These are phyloP conservation scores for Lithophane socia DNA, from an alignment of 2,888 invertebrate species.

Conservation along the genomic window DNA sequence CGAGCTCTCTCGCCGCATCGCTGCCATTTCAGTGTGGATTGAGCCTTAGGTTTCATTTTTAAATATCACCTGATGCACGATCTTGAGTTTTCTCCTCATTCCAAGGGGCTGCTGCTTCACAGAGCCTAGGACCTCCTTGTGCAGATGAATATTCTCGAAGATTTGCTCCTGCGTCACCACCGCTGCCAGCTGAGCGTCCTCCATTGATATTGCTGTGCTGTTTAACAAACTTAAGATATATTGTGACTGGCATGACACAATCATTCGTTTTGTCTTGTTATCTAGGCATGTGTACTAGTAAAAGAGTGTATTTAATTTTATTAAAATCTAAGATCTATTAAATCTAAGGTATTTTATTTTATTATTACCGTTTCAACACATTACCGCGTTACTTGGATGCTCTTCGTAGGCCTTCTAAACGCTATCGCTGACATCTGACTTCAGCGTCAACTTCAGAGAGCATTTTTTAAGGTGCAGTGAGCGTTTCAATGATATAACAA, in stretches of 20 bases:
- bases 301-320: too few species aligned
- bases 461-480: background rate
- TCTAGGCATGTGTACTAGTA: too few species aligned
- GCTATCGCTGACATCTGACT: too few species aligned
- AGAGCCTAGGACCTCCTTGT: conserved; percentile 97
- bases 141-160: conserved; percentile 96
- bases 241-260: background rate
- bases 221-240: conserved; percentile 13
- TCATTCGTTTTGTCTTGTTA: background rate
- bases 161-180: conserved; percentile 96
- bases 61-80: conserved; percentile 92
- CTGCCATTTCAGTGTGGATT: too few species aligned
- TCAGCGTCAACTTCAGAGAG: background rate
- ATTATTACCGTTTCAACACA: too few species aligned
- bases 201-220: conserved; percentile 94
- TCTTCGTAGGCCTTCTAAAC: too few species aligned
- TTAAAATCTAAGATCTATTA: too few species aligned
- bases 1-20: too few species aligned
- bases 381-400: too few species aligned
- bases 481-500: background rate
- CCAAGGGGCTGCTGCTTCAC: conserved; percentile 96
- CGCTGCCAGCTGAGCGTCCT: conserved; percentile 90
- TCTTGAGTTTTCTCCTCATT: conserved; percentile 94
- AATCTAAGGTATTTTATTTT: too few species aligned
- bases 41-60: background rate